phyloP scores from a whole-genome alignment of 1,140 invertebrate genomes.

The Hypsibius dujardini region DNA sequence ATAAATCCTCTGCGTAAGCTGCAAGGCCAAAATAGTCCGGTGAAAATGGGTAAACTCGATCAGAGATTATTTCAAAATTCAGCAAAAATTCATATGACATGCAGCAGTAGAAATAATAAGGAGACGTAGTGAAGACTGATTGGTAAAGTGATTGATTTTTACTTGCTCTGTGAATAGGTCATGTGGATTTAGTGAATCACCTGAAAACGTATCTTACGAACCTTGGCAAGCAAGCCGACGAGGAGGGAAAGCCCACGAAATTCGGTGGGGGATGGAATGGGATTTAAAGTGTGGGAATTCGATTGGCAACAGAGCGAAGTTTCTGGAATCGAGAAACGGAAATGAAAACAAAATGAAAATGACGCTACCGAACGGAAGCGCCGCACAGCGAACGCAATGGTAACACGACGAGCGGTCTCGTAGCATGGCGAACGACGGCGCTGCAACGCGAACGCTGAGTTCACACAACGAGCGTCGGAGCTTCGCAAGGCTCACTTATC shows the following conservation, averaged over 20 bases:
- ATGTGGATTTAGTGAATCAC: background rate
- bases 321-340: constrained; percentile 1
- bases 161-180: background rate
- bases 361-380: too few relatives aligned
- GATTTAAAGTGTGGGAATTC: background rate
- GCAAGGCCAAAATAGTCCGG: background rate
- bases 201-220: background rate
- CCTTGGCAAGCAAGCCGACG: constrained; percentile 16
- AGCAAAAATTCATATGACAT: too few relatives aligned
- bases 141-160: background rate
- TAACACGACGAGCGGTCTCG: too few relatives aligned
- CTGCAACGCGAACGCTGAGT: too few relatives aligned
- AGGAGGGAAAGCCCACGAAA: background rate
- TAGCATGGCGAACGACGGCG: too few relatives aligned
- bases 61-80: too few relatives aligned
- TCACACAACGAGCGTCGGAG: too few relatives aligned
- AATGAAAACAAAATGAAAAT: background rate
- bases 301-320: background rate
- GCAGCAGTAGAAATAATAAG: background rate
- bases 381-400: too few relatives aligned
- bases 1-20: constrained; percentile 11
- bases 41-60: too few relatives aligned
- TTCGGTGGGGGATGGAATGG: background rate
- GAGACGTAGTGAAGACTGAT: background rate
- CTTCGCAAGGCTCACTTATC: too few relatives aligned